phyloP scores from a whole-genome alignment of 2,113 vertebrate species.

The Lynx canadensis region DNA sequence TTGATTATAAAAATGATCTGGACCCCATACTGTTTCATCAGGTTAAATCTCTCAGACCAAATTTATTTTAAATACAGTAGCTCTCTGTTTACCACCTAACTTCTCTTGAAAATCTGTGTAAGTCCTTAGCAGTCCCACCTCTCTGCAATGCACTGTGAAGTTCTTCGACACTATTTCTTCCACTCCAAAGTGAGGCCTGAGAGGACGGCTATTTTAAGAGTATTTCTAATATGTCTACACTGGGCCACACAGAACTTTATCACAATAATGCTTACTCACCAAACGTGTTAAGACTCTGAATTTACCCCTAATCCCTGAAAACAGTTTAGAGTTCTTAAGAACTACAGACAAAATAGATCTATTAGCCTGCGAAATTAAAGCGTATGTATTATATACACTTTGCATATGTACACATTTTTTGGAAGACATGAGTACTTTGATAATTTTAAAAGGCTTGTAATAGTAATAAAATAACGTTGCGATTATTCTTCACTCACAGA shows the following conservation, averaged over 20 bases:
- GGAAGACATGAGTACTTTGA: not conserved
- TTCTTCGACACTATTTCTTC: not conserved
- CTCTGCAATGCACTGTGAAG: not conserved
- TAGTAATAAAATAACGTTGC: not conserved
- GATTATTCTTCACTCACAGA: not conserved
- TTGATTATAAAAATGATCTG: constrained; percentile 12
- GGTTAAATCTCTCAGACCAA: not conserved
- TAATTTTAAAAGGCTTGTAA: constrained; percentile 1
- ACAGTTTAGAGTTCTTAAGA: not conserved
- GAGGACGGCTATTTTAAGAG: not conserved
- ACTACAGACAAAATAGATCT: not conserved
- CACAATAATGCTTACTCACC: not conserved
- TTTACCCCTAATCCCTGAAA: not conserved
- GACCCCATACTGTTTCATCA: not conserved
- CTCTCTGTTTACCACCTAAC: not conserved
- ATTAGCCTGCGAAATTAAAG: not conserved
- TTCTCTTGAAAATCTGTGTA: constrained; percentile 25
- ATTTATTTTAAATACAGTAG: not conserved
- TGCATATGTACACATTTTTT: not conserved
- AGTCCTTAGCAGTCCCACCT: not conserved
- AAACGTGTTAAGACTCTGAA: not conserved
- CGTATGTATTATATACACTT: not conserved
- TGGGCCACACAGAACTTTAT: not conserved
- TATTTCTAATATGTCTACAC: not conserved
- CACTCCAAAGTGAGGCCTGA: not conserved